These are phyloP conservation scores for Peromyscus leucopus DNA, from an alignment of 2,113 vertebrate genomes.

Conservation along the genomic window DNA sequence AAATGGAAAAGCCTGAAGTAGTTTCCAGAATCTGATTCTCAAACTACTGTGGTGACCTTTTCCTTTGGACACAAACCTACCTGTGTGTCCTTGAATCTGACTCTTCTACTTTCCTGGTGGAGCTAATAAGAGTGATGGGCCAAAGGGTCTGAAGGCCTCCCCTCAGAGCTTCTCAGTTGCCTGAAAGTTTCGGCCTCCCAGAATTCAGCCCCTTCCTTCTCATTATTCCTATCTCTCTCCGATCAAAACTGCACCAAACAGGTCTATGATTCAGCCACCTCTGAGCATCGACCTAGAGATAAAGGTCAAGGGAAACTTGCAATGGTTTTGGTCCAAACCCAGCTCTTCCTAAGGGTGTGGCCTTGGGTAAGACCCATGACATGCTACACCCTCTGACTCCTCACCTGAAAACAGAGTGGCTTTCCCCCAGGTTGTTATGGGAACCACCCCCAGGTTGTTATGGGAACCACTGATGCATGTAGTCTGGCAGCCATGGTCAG, in stretches of 20 bases:
- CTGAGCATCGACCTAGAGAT: not conserved
- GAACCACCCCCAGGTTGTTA: not conserved
- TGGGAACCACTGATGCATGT: not conserved
- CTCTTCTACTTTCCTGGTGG: rapidly evolving
- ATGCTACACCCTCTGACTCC: not conserved
- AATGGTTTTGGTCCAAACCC: rapidly evolving
- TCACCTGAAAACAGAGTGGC: not conserved
- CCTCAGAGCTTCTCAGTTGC: rapidly evolving
- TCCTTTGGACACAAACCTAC: not conserved
- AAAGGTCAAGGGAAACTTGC: not conserved
- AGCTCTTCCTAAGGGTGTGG: not conserved
- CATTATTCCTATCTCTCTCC: not conserved
- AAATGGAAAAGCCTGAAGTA: not conserved
- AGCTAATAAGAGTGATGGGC: not conserved
- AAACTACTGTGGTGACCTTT: rapidly evolving
- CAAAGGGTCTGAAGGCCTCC: not conserved
- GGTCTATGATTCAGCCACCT: not conserved
- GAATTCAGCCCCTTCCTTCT: not conserved
- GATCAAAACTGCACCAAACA: rapidly evolving
- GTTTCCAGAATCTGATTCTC: not conserved
- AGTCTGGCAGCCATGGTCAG: not conserved
- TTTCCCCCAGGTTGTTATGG: not conserved
- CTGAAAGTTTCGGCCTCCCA: not conserved
- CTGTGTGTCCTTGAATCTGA: too few species aligned
- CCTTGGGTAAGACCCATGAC: not conserved